These are phyloP conservation scores for Cydia pomonella DNA, from an alignment of 1,140 invertebrate genomes.

Conservation along the genomic window DNA sequence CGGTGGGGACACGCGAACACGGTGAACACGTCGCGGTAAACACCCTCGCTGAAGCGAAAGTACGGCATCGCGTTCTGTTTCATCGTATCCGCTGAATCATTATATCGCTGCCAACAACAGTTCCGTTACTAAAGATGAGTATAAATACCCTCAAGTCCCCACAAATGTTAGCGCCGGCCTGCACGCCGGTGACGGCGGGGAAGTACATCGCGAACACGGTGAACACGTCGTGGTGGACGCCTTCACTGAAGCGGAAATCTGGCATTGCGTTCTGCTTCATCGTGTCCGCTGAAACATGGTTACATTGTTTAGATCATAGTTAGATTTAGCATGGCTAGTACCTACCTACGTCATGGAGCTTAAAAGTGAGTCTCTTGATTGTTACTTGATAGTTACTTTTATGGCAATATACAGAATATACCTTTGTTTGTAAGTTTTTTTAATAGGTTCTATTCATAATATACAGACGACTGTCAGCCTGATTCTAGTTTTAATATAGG, in stretches of 20 bases:
- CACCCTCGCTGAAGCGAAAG: constrained; percentile 86
- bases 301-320: neutral
- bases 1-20: constrained; percentile 96
- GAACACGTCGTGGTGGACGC: constrained; percentile 88
- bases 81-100: constrained; percentile 83
- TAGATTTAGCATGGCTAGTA: too few relatives aligned
- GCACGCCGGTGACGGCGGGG: constrained; percentile 96
- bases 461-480: too few relatives aligned
- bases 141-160: constrained; percentile 91
- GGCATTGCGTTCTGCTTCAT: constrained; percentile 87
- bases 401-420: too few relatives aligned
- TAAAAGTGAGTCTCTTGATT: too few relatives aligned
- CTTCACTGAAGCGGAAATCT: constrained; percentile 87
- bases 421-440: too few relatives aligned
- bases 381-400: too few relatives aligned
- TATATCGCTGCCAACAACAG: too few relatives aligned
- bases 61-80: constrained; percentile 86
- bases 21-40: constrained; percentile 89
- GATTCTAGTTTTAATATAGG: too few relatives aligned
- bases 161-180: constrained; percentile 96
- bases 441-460: too few relatives aligned
- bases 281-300: constrained; percentile 80
- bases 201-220: constrained; percentile 97
- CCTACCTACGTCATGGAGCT: too few relatives aligned
- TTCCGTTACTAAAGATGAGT: neutral